phyloP scores from a whole-genome alignment of 2,113 vertebrate genomes.

The Podarcis cretensis region DNA sequence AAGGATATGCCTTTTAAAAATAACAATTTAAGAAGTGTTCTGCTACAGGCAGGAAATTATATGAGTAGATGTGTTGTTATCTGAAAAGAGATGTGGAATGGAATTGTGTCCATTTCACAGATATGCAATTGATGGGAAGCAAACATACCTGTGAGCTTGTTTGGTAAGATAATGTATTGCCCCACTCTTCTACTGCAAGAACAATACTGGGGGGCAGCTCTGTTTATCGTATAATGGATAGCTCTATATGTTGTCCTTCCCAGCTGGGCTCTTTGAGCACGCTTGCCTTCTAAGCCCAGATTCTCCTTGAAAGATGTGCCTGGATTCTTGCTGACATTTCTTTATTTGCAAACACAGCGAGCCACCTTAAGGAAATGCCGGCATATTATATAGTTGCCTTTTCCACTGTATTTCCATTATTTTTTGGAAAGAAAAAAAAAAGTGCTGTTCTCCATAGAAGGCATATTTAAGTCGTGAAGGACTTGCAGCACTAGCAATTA shows the following conservation, averaged over 20 bases:
- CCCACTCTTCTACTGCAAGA: background rate
- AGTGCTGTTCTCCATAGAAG: constrained; percentile 72
- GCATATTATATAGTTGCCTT: constrained; percentile 40
- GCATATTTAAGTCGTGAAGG: constrained; percentile 77
- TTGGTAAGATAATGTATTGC: background rate
- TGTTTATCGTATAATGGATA: background rate
- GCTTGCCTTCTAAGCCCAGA: background rate
- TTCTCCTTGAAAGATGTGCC: background rate
- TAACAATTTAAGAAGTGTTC: background rate
- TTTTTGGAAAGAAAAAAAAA: constrained; percentile 64
- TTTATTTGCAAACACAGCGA: constrained; percentile 69
- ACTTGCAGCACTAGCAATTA: constrained; percentile 83
- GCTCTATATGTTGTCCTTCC: background rate
- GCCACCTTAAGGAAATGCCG: constrained; percentile 59
- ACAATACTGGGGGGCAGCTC: background rate
- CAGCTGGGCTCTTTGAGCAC: background rate
- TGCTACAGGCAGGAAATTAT: background rate
- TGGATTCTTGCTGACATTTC: constrained; percentile 52
- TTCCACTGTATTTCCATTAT: constrained; percentile 70
- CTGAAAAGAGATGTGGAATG: background rate
- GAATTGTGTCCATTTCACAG: background rate
- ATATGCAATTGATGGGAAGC: background rate
- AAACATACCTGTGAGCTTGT: background rate
- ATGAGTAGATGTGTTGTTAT: background rate
- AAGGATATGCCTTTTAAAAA: background rate